A percentile compares a stretch with the other conserved stretches of the same genome.
Evolutionary conservation across 2,888 invertebrate genomes (phyloP).

Genomic region (Zaprionus obscuricornis): DNA sequence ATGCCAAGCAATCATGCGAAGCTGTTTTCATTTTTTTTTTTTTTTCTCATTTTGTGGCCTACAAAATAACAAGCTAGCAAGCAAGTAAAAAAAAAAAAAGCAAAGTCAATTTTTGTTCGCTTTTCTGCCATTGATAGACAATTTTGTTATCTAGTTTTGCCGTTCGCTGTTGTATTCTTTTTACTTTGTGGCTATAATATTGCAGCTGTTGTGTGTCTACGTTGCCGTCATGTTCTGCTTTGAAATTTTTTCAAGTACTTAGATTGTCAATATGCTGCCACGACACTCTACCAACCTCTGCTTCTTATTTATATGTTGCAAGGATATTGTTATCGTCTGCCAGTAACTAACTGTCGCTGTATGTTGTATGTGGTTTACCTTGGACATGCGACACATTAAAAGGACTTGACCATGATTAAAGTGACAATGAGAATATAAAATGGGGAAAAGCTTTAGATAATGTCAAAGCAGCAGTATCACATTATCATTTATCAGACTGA

Average conservation of each 20-base stretch:
- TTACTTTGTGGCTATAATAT: slow-evolving; percentile 3
- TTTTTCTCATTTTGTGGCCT: no score
- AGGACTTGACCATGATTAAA: slow-evolving; percentile 11
- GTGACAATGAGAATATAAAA: slow-evolving; percentile 19
- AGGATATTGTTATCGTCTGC: no score
- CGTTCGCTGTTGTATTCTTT: slow-evolving; percentile 1
- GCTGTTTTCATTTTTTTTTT: slow-evolving; percentile 33
- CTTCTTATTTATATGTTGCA: no score
- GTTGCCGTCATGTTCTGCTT: slow-evolving; percentile 15
- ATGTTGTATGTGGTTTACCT: slow-evolving; percentile 8
- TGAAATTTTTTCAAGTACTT: slow-evolving; percentile 22
- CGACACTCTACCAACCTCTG: no score
- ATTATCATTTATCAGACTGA: no score
- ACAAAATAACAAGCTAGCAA: slow-evolving; percentile 62
- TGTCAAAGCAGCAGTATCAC: no score
- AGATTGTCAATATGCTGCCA: slow-evolving; percentile 14
- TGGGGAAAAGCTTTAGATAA: no score
- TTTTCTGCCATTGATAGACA: slow-evolving; percentile 49
- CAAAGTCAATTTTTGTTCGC: slow-evolving; percentile 54
- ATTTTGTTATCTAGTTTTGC: slow-evolving; percentile 56
- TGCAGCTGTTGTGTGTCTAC: slow-evolving; percentile 7
- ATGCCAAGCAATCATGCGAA: slow-evolving; percentile 65
- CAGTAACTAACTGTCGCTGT: no score
- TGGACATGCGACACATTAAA: no score
- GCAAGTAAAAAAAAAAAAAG: no score